Base-by-base conservation (phyloP, 2,888 invertebrate genomes). In the Himalopsyche tibetana region DNA sequence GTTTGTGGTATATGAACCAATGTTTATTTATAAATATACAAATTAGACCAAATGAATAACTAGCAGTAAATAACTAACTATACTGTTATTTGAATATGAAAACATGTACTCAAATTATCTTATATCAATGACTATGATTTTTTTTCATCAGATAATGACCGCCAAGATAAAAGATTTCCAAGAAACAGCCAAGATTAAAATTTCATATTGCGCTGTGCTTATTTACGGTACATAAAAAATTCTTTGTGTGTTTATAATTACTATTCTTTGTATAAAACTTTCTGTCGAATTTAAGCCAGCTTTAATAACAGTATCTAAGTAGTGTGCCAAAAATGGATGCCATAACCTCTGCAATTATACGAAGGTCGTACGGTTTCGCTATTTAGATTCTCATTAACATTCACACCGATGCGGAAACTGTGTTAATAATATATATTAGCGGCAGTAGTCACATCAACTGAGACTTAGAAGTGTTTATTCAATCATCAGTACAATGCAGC, bases 281-380 rank as follows among this genome's bases (percentile, higher is more conserved):
- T 11, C n/a, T 63, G 28, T 74, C 38, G 6, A 4, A 74, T 74
- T 74, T 74, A 5, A 74, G 5, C 36, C 36, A 5, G 38, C 36
- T 36, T 8, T 74, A 74, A 74, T 74, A 74, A 74, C 36, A 74
- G 74, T 36, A 63, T 28, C 63, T 63, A 19, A 38, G 74, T 36
- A 74, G 74, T 74, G 74, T 74, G 74, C 74, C 74, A 74, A 74
- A 74, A 74, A 74, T 74, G 36, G 74, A 28, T 74, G 15, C 19
- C 74, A 74, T 74, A 74, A 36, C 74, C 74, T 74, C 74, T 74
- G 74, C 74, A 74, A 74, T 74, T 74, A 74, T 36, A 5, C n/a
- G 36, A 74, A 74, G 74, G 74, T 74, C 74, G n/a, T 74, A 38
- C 74, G 36, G 74, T 74, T 74, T 38, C 38, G 15, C 74, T 38